phyloP scores from a whole-genome alignment of 2,888 invertebrate genomes.

The Oscheius onirici region DNA sequence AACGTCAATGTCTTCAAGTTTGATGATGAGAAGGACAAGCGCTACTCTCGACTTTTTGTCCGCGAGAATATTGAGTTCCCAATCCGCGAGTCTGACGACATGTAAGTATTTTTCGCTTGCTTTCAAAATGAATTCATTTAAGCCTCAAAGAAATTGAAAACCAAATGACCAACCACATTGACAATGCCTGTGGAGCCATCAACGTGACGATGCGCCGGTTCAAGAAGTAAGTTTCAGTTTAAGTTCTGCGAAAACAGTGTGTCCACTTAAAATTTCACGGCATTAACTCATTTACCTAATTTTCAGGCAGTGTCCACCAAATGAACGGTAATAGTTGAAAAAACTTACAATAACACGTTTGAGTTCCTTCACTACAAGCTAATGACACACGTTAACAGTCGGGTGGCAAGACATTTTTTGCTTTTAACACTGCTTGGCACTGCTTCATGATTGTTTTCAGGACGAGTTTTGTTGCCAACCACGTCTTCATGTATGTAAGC shows the following conservation, averaged over 20 bases:
- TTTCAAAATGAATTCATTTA: no score
- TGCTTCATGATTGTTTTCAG: constrained; percentile 14
- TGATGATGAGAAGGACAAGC: constrained; percentile 45
- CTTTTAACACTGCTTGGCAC: not conserved
- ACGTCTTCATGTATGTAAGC: constrained; percentile 41
- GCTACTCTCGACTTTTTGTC: constrained; percentile 53
- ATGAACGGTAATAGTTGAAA: constrained; percentile 14
- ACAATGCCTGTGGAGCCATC: constrained; percentile 65
- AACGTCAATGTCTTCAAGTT: constrained; percentile 52
- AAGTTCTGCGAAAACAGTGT: not conserved
- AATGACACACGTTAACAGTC: constrained; percentile 6
- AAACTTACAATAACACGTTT: not conserved
- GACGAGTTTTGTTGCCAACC: constrained; percentile 43
- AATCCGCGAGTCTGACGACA: constrained; percentile 30
- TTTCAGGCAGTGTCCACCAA: constrained; percentile 8
- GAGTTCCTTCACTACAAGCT: constrained; percentile 4
- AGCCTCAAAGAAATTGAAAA: constrained; percentile 18
- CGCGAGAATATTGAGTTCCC: constrained; percentile 46
- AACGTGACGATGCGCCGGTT: constrained; percentile 53
- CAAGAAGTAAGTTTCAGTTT: constrained; percentile 22
- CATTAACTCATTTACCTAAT: not conserved
- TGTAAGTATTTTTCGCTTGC: constrained; percentile 2
- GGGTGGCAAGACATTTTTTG: not conserved
- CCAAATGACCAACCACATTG: constrained; percentile 42
- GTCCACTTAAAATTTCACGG: not conserved